phyloP scores from a whole-genome alignment of 2,113 vertebrate genomes.

The Rhinopomastus cyanomelas region DNA sequence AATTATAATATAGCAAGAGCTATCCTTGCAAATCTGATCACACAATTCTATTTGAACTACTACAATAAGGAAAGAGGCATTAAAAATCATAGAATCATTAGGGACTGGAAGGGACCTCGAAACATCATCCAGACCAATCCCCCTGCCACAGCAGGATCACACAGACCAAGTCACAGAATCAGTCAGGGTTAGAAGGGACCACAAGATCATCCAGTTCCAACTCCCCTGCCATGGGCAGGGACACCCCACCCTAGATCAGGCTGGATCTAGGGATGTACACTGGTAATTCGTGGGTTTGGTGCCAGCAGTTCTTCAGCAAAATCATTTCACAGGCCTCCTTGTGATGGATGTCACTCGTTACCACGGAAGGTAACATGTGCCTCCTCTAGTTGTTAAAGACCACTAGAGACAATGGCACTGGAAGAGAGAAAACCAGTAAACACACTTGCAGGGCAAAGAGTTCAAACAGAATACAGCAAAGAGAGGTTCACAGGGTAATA shows the following conservation, averaged over 20 bases:
- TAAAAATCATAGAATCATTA: no score
- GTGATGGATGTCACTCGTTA: not conserved
- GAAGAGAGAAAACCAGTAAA: not conserved
- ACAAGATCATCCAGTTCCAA: no score
- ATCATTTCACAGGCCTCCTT: not conserved
- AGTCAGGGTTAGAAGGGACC: no score
- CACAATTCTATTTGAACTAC: not conserved
- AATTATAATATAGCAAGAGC: not conserved
- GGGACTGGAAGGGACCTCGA: no score
- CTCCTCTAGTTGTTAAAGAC: not conserved
- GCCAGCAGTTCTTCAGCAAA: not conserved
- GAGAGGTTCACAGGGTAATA: not conserved
- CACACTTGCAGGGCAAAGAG: not conserved
- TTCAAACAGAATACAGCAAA: not conserved
- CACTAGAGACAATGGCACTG: not conserved
- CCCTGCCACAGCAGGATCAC: no score
- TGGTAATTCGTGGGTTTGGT: not conserved
- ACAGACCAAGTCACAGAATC: no score
- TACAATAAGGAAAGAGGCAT: not conserved
- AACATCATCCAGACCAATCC: no score
- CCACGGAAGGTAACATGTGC: not conserved
- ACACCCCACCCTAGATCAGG: no score
- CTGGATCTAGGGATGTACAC: not conserved
- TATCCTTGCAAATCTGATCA: slow-evolving; percentile 12
- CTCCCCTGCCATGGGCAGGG: no score